Evolutionary conservation across 2,797 vertebrate genomes (phyloP).

Genomic region (Eospalax fontanierii): DNA sequence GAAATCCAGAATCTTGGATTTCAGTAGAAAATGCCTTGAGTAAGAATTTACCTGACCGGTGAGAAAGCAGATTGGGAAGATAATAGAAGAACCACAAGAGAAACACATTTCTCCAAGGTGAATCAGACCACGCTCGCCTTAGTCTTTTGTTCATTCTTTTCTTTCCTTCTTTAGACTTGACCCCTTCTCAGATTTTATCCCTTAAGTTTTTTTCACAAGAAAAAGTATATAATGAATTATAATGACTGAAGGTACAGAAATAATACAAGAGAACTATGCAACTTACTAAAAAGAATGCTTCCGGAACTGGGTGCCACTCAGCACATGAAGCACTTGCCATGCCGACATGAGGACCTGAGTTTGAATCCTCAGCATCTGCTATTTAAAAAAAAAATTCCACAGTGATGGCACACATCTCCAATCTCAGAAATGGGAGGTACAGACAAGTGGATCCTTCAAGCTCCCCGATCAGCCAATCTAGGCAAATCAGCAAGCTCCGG

Average conservation of each 20-base stretch:
- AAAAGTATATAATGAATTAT: slow-evolving; percentile 3
- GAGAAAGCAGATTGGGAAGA: slow-evolving; percentile 49
- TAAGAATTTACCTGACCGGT: slow-evolving; percentile 56
- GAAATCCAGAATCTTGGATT: slow-evolving; percentile 44
- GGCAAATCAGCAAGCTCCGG: background rate
- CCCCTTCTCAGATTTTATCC: background rate
- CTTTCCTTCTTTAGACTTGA: background rate
- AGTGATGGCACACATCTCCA: no score
- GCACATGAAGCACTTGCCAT: background rate
- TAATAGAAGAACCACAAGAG: background rate
- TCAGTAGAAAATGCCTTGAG: slow-evolving; percentile 55
- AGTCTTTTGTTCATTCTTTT: background rate
- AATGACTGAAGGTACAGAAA: slow-evolving; percentile 8
- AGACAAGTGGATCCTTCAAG: accelerated
- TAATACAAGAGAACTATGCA: background rate
- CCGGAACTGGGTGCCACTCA: background rate
- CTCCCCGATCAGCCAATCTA: background rate
- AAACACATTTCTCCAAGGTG: slow-evolving; percentile 32
- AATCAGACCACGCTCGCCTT: background rate
- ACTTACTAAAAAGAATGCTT: background rate
- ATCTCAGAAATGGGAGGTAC: background rate
- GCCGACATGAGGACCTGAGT: background rate
- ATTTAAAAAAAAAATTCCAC: background rate
- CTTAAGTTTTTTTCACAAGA: background rate
- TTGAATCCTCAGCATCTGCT: background rate